Base-by-base conservation (phyloP, 2,113 vertebrate species). In the Cryptotis parvus region DNA sequence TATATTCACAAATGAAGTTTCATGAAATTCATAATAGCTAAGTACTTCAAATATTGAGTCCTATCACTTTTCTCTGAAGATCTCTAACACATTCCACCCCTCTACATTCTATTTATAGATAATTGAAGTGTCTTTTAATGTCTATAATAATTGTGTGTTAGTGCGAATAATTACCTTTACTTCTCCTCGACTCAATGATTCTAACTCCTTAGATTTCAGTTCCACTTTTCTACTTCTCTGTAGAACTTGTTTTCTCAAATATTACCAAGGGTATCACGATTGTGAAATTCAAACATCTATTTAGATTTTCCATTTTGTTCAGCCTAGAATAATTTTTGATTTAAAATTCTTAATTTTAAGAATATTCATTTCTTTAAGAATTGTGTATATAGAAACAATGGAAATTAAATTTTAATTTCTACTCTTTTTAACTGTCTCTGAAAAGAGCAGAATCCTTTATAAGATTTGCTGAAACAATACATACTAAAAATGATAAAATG, bases 1-100 rank as follows among this genome's bases (percentile, higher is more conserved):
- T 95, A 90, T 94, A 93, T 92, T 95, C 92, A 92, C 24, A 93
- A 95, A 83, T 75, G 80, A 94, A 92, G 4, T 33, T 75, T 94
- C 41, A 66, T 87, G 87, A 92, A 95, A 92, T 91, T 89, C 91
- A 94, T 91, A 94, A 77, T 88, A 93, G 52, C 39, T 89, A 14
- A 81, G 39, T 83, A 80, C 66, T 91, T 95, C 79, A 70, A 55
- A 81, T 91, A 94, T 83, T 88, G 92, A 92, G 31, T 39, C 3
- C 55, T 93, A 89, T 83, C 79, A 80, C 86, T 93, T 94, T 95
- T 89, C 63, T 63, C 31, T 88, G 61, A 86, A 90, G 66, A 82
- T 70, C n/a, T 65, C 66, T 49, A 86, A 79, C 72, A 90, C n/a
- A 82, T 84, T 43, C 45, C 52, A 90, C n/a, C 83, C 74, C 35